Percentiles rank a stretch among this genome's conserved stretches.
Evolutionary conservation across 2,113 vertebrate genomes (phyloP).

Genomic region (Siphamia tubifer): DNA sequence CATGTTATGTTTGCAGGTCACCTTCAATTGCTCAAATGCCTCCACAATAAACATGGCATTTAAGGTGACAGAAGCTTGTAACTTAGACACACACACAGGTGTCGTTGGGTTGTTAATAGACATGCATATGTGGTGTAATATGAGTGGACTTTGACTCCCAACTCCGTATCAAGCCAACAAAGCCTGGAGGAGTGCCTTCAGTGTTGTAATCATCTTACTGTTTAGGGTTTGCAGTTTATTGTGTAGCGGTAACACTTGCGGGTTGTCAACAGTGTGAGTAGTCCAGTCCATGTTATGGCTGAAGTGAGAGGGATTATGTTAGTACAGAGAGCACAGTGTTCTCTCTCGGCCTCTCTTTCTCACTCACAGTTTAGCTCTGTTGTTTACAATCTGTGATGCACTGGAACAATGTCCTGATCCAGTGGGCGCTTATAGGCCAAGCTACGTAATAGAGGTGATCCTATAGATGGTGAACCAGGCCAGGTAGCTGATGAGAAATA

Average conservation of each 20-base stretch:
- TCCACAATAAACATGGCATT: slow-evolving; percentile 43
- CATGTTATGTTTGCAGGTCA: slow-evolving; percentile 19
- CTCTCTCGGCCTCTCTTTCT: slow-evolving; percentile 37
- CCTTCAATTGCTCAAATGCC: slow-evolving; percentile 30
- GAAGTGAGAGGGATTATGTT: slow-evolving; percentile 68
- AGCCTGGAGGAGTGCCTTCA: slow-evolving; percentile 27
- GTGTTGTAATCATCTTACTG: slow-evolving; percentile 41
- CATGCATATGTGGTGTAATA: slow-evolving; percentile 34
- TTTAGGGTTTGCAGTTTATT: slow-evolving; percentile 35
- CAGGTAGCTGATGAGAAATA: not conserved
- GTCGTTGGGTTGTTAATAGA: slow-evolving; percentile 19
- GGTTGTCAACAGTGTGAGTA: slow-evolving; percentile 43
- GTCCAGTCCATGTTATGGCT: slow-evolving; percentile 53
- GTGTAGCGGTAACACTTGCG: slow-evolving; percentile 42
- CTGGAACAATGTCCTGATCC: slow-evolving; percentile 15
- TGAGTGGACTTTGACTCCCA: slow-evolving; percentile 53
- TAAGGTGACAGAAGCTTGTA: slow-evolving; percentile 19
- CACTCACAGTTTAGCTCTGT: slow-evolving; percentile 29
- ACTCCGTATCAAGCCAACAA: slow-evolving; percentile 32
- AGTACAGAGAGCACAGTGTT: slow-evolving; percentile 67
- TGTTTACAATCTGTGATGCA: slow-evolving; percentile 39
- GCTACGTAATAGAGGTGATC: not conserved
- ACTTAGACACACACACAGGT: slow-evolving; percentile 19
- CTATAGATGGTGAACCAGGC: not conserved
- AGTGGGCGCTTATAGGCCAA: not conserved